Conservation (phyloP, 1,140 invertebrate species). For the Scylla paramamosain region DNA sequence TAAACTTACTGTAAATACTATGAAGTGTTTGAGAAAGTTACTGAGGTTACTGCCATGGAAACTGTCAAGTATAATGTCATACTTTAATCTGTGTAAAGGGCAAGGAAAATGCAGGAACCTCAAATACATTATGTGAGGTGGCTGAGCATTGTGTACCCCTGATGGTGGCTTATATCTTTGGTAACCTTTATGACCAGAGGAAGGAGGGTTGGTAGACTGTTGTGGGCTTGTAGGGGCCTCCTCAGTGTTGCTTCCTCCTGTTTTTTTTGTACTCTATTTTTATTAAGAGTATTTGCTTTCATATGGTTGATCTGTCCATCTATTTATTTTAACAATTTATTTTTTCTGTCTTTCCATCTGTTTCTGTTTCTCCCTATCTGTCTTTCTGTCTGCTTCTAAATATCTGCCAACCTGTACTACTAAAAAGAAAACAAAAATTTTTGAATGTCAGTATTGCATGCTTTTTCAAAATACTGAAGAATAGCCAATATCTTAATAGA, state of each 20-base stretch:
- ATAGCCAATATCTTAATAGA: too few species aligned
- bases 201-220: not conserved
- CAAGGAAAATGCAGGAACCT: conserved; percentile 28
- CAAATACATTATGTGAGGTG: conserved; percentile 47
- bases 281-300: not conserved
- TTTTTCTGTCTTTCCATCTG: too few species aligned
- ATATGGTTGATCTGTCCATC: not conserved
- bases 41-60: too few species aligned
- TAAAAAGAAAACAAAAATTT: too few species aligned
- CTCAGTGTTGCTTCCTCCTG: not conserved
- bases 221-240: not conserved
- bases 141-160: conserved; percentile 49
- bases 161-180: conserved; percentile 39
- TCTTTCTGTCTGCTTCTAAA: too few species aligned
- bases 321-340: too few species aligned
- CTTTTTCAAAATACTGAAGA: too few species aligned
- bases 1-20: too few species aligned
- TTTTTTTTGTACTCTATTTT: not conserved
- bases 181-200: not conserved
- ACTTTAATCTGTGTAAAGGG: conserved; percentile 27
- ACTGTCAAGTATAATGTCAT: not conserved
- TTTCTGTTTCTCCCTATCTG: too few species aligned
- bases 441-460: too few species aligned
- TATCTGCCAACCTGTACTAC: too few species aligned
- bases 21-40: too few species aligned